Evolutionary conservation across 2,888 invertebrate genomes (phyloP).

Genomic region (Campaea margaritaria): DNA sequence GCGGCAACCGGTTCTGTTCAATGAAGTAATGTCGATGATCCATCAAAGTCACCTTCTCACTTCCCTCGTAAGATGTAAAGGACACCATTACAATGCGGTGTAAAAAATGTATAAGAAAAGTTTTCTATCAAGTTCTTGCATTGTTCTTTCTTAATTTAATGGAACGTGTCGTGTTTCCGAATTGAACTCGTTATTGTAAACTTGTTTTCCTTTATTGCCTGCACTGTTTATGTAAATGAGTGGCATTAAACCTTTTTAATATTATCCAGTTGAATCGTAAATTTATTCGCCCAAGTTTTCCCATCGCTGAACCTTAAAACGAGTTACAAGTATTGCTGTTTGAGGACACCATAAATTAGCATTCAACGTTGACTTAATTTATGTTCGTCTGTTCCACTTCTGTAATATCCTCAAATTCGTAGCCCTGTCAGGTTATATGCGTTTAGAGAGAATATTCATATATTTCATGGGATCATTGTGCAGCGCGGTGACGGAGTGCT

Average conservation of each 20-base stretch:
- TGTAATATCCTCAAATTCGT: constrained; percentile 42
- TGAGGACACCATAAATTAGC: constrained; percentile 39
- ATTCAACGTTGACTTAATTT: constrained; percentile 46
- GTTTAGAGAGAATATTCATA: constrained; percentile 56
- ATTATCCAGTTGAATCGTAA: constrained; percentile 21
- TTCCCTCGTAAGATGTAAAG: constrained; percentile 45
- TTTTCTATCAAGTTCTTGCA: constrained; percentile 12
- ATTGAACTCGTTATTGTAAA: constrained; percentile 8
- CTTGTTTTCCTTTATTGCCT: constrained; percentile 17
- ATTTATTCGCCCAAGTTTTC: constrained; percentile 31
- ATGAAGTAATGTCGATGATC: constrained; percentile 60
- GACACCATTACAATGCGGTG: constrained; percentile 28
- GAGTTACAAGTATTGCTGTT: constrained; percentile 32
- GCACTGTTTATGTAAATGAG: constrained; percentile 23
- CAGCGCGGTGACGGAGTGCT: constrained; percentile 44
- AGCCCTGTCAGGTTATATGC: constrained; percentile 32
- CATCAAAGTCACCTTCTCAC: constrained; percentile 65
- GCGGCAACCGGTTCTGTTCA: constrained; percentile 49
- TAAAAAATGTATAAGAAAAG: constrained; percentile 6
- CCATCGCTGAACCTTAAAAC: constrained; percentile 33
- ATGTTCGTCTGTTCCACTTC: constrained; percentile 35
- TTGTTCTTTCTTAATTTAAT: constrained; percentile 8
- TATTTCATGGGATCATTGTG: constrained; percentile 49
- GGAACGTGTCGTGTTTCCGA: not conserved
- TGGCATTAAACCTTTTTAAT: constrained; percentile 26